These are phyloP conservation scores for Xyrichtys novacula DNA, from an alignment of 2,797 vertebrate species.

Conservation along the genomic window DNA sequence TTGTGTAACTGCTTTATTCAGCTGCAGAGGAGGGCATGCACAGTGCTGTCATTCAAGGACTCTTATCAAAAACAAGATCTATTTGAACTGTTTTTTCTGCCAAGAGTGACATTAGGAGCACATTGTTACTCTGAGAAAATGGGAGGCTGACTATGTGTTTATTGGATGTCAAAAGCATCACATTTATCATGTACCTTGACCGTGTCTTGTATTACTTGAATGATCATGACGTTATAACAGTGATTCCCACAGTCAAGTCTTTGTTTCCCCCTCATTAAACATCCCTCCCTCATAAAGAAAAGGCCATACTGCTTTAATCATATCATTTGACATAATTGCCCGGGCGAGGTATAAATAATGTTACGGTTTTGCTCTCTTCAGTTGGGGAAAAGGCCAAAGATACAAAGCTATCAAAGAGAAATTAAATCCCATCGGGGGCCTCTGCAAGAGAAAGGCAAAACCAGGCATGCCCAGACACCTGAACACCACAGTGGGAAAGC, in stretches of 20 bases:
- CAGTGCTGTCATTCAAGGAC: slow-evolving; percentile 2
- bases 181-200: slow-evolving; percentile 16
- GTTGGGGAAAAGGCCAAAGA: slow-evolving; percentile 49
- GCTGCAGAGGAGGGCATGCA: slow-evolving; percentile 9
- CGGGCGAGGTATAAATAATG: slow-evolving; percentile 36
- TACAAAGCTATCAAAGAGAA: slow-evolving; percentile 41
- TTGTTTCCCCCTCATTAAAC: slow-evolving; percentile 40
- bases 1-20: slow-evolving; percentile 25
- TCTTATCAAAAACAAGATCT: slow-evolving; percentile 17
- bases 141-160: slow-evolving; percentile 10
- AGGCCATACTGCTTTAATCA: slow-evolving; percentile 14
- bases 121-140: not conserved
- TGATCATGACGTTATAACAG: slow-evolving; percentile 21
- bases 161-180: not conserved
- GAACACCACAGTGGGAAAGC: slow-evolving; percentile 28
- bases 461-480: slow-evolving; percentile 62
- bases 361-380: slow-evolving; percentile 20
- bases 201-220: slow-evolving; percentile 7
- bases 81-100: slow-evolving; percentile 11
- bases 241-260: slow-evolving; percentile 29
- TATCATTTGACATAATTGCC: slow-evolving; percentile 37
- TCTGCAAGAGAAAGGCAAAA: slow-evolving; percentile 45
- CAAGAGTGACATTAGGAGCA: slow-evolving; percentile 4
- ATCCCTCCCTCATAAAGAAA: slow-evolving; percentile 12
- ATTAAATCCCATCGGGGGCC: slow-evolving; percentile 53